Conservation (phyloP, 2,888 invertebrate species). For the Pseudococcus viburni region DNA sequence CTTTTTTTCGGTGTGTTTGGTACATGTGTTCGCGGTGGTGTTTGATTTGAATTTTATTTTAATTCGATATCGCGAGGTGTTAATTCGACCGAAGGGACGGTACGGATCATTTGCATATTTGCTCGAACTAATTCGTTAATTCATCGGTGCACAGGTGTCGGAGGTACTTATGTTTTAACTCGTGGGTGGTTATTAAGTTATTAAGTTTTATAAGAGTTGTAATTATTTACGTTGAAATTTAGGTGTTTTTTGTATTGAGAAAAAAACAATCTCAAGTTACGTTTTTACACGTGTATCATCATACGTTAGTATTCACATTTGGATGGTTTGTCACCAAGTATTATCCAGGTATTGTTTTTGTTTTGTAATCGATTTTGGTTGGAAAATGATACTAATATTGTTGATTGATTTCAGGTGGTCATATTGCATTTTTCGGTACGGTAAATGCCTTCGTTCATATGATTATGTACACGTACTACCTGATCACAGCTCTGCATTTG, state of each 20-base stretch:
- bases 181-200: conserved; percentile 10
- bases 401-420: conserved; percentile 70
- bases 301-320: conserved; percentile 83
- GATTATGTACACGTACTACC: conserved; percentile 75
- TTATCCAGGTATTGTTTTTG: conserved; percentile 67
- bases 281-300: conserved; percentile 91
- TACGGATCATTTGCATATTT: conserved; percentile 28
- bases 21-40: not conserved
- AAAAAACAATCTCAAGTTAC: conserved; percentile 92
- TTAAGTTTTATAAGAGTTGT: not conserved
- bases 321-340: conserved; percentile 86
- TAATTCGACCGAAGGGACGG: not conserved
- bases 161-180: not conserved
- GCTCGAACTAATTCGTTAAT: conserved; percentile 29
- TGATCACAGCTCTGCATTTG: conserved; percentile 74
- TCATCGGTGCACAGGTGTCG: not conserved
- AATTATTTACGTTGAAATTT: conserved; percentile 63
- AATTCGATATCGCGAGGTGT: not conserved
- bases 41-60: not conserved
- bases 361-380: not conserved
- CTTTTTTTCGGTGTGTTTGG: not conserved
- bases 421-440: conserved; percentile 73
- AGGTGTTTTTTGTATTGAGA: conserved; percentile 87
- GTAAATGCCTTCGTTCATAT: conserved; percentile 74
- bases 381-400: not conserved